A percentile compares a stretch with the other conserved stretches of the same genome.
phyloP scores from a whole-genome alignment of 2,888 invertebrate genomes.

The Falcaria lacertinaria region DNA sequence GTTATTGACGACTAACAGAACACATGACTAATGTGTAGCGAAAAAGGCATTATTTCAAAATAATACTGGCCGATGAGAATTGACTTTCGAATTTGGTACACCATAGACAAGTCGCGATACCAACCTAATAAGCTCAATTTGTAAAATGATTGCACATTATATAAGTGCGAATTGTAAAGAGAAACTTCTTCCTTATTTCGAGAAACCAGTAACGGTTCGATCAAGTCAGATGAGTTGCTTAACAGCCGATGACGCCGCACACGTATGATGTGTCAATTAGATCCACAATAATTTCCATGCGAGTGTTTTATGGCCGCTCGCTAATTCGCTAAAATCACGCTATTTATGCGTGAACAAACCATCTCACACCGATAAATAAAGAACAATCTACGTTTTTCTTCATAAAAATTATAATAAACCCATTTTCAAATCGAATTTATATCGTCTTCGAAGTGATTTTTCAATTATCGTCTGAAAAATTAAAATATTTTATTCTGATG shows the following conservation, averaged over 20 bases:
- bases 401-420: neutral
- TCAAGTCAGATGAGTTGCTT: slow-evolving; percentile 24
- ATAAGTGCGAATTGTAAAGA: slow-evolving; percentile 1
- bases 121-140: neutral
- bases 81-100: neutral
- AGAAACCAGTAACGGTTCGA: slow-evolving; percentile 3
- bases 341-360: slow-evolving; percentile 42
- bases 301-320: slow-evolving; percentile 40
- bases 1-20: slow-evolving; percentile 21
- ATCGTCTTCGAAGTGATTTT: neutral
- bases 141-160: neutral
- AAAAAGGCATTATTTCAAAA: neutral
- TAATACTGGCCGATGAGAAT: neutral
- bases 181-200: neutral
- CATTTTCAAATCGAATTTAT: neutral
- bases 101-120: neutral
- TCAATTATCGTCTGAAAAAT: neutral
- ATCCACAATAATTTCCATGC: slow-evolving; percentile 60
- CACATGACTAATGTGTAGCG: slow-evolving; percentile 4
- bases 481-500: neutral
- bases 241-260: slow-evolving; percentile 18
- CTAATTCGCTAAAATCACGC: slow-evolving; percentile 61
- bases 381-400: slow-evolving; percentile 3
- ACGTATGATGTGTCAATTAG: slow-evolving; percentile 68
- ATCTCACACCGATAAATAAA: slow-evolving; percentile 3